These are phyloP conservation scores for Rhynchotus rufescens DNA, from an alignment of 2,797 vertebrate genomes.

Conservation along the genomic window DNA sequence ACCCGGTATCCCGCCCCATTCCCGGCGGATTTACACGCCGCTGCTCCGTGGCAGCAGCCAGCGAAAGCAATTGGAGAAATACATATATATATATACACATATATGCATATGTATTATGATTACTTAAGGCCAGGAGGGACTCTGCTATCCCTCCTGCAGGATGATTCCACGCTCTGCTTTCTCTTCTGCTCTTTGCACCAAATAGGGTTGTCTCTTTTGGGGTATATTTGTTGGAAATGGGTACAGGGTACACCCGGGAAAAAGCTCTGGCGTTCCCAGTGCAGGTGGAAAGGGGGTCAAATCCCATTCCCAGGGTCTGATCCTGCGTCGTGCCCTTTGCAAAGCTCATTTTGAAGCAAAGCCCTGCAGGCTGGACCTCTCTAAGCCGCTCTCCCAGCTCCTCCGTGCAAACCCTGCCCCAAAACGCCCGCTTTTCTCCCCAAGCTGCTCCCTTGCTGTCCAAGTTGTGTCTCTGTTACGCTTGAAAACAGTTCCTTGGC, in stretches of 20 bases:
- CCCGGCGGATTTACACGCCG: background rate
- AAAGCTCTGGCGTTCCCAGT: background rate
- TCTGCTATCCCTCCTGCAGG: background rate
- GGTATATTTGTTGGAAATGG: background rate
- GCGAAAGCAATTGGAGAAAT: background rate
- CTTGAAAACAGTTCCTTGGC: slow-evolving; percentile 64
- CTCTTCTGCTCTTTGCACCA: background rate
- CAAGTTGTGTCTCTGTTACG: slow-evolving; percentile 4
- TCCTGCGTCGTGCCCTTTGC: background rate
- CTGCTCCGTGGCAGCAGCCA: background rate
- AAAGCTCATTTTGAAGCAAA: background rate
- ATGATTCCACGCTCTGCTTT: background rate
- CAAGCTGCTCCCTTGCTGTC: background rate
- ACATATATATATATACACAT: too few relatives aligned
- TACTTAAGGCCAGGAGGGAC: background rate
- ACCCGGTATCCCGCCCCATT: background rate
- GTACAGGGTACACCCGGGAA: fast-evolving
- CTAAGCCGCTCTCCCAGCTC: background rate
- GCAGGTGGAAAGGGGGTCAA: background rate
- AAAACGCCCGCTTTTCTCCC: background rate
- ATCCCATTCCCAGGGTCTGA: background rate
- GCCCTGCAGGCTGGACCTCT: too few relatives aligned
- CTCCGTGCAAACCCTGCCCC: background rate
- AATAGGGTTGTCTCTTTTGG: fast-evolving
- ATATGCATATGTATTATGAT: background rate